Evolutionary conservation across 1,140 invertebrate species (phyloP), one percentile per base, ranked within the genome.

Genomic region (Fopius arisanus): DNA sequence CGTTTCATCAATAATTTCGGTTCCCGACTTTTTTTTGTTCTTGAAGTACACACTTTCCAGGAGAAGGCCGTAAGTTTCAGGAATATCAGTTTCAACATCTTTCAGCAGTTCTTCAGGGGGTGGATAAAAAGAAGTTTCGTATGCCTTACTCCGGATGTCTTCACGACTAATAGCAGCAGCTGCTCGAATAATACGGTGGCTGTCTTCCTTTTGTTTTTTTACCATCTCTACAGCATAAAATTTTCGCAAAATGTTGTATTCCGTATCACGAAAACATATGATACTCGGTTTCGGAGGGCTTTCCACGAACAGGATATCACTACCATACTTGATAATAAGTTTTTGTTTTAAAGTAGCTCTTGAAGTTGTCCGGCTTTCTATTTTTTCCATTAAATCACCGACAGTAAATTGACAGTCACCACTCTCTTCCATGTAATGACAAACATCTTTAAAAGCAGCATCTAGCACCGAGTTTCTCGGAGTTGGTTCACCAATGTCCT

Each of bases 1-100:
- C 78, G 78, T 80, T 84, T 84, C 16, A 78, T 81, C 80, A 77
- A 81, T 78, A 77, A 81, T 78, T 68, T 78, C 43, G 16, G 54
- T 26, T 71, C n/a, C 9, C 28, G 14, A 23, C 9, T n/a, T n/a
- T 51, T 73, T 70, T 70, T 68, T 68, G 51, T 31, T 48, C 41
- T 19, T 48, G 12, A 21, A 16, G 14, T 51, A 51, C n/a, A 51
- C 5, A 77, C 26, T 2, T 74, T 29, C 21, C 62, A 2, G 31
- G 48, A 75, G 41, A 33, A 75, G 71, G 10, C 19, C 72, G 41
- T 74, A 40, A 28, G 54, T 66, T 2, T 63, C 3, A 19, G 76
- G 73, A 67, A 77, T 62, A 16, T 77, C 73, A 10, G 29, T 33
- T 26, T 62, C 70, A 6, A 72, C 51, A 66, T 54, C 69, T 12